phyloP scores from a whole-genome alignment of 2,797 vertebrate genomes.

The Cuculus canorus region DNA sequence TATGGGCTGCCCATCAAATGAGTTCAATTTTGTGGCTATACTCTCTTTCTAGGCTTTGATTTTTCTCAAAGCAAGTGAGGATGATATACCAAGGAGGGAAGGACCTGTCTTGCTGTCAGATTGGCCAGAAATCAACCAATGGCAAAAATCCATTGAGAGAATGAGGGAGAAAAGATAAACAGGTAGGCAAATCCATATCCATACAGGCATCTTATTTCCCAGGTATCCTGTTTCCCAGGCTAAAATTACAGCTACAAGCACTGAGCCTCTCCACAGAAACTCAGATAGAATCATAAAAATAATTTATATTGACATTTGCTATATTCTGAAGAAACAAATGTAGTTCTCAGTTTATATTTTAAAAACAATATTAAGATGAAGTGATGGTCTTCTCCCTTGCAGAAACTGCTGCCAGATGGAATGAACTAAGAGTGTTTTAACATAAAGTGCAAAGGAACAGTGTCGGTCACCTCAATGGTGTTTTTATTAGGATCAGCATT shows the following conservation, averaged over 20 bases:
- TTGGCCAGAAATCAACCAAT: background rate
- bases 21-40: background rate
- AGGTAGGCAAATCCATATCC: background rate
- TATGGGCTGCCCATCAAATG: background rate
- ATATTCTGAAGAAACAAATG: background rate
- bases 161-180: background rate
- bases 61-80: background rate
- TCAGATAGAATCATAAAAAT: background rate
- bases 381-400: background rate
- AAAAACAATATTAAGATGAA: slow-evolving; percentile 25
- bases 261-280: background rate
- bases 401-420: background rate
- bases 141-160: background rate
- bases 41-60: background rate
- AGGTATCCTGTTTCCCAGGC: background rate
- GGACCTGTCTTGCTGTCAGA: background rate
- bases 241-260: slow-evolving; percentile 23
- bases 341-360: slow-evolving; percentile 4
- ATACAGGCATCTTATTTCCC: background rate
- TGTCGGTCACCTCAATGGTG: background rate
- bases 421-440: background rate
- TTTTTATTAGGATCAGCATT: background rate
- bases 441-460: background rate
- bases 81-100: fast-evolving
- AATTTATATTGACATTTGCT: slow-evolving; percentile 28